phyloP scores from a whole-genome alignment of 2,113 vertebrate genomes.

The Corvus moneduloides region DNA sequence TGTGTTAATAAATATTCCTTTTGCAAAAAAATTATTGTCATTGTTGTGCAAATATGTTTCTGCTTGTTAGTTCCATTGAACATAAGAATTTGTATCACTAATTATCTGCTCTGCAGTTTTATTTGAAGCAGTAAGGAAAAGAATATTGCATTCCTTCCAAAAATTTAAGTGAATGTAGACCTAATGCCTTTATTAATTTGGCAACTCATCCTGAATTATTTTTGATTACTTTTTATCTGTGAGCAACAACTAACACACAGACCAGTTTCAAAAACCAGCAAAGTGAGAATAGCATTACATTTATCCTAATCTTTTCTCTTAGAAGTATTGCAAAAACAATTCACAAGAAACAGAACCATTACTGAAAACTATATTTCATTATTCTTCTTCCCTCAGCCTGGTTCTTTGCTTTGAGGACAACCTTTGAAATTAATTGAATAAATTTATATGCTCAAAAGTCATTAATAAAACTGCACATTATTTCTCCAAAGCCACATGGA shows the following conservation, averaged over 20 bases:
- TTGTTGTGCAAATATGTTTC: neutral
- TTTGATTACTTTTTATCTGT: neutral
- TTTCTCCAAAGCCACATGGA: neutral
- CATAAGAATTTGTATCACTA: neutral
- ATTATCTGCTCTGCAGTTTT: neutral
- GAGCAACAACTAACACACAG: neutral
- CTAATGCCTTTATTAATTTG: neutral
- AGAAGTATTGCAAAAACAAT: neutral
- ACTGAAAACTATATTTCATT: neutral
- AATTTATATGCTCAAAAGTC: neutral
- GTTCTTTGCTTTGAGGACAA: neutral
- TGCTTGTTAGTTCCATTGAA: neutral
- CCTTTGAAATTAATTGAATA: neutral
- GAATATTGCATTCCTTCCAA: neutral
- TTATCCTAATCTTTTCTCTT: neutral
- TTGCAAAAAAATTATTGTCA: neutral
- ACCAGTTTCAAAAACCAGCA: neutral
- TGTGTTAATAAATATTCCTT: neutral
- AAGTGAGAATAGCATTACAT: neutral
- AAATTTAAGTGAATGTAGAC: neutral
- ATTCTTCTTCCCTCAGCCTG: neutral
- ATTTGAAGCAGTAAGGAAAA: neutral
- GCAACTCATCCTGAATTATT: neutral
- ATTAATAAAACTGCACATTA: neutral
- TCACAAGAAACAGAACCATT: neutral